Conservation (phyloP, 1,140 invertebrate genomes). For the Heliconius himera region DNA sequence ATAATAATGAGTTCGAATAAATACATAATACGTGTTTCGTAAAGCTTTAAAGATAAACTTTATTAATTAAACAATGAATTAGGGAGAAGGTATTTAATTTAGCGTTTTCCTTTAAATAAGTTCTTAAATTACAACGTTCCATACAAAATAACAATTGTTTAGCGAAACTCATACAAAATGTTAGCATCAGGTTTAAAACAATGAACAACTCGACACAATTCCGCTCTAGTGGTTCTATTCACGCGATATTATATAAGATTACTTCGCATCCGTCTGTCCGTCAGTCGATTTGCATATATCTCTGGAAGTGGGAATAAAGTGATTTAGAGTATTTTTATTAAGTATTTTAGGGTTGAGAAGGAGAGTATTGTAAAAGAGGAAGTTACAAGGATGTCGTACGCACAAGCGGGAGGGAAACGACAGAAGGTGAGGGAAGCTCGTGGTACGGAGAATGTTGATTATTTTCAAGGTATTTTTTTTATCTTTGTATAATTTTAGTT, state of each 20-base stretch:
- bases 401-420: constrained; percentile 65
- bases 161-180: constrained; percentile 10
- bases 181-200: constrained; percentile 49
- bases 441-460: constrained; percentile 61
- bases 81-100: no score
- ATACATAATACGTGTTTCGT: no score
- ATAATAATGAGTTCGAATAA: no score
- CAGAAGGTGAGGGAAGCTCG: constrained; percentile 68
- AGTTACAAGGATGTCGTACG: constrained; percentile 49
- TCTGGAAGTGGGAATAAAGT: neutral
- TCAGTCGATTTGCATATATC: constrained; percentile 16
- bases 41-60: no score
- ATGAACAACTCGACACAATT: constrained; percentile 43
- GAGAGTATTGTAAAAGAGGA: neutral
- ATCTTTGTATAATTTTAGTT: neutral
- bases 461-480: constrained; percentile 67
- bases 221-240: constrained; percentile 57
- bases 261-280: neutral
- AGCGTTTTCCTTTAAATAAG: no score
- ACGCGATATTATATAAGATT: constrained; percentile 64
- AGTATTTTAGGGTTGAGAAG: neutral
- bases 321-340: neutral
- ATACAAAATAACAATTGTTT: constrained; percentile 11
- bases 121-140: no score
- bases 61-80: no score